phyloP scores from a whole-genome alignment of 2,888 invertebrate species.

The Lepeophtheirus nordmannii region DNA sequence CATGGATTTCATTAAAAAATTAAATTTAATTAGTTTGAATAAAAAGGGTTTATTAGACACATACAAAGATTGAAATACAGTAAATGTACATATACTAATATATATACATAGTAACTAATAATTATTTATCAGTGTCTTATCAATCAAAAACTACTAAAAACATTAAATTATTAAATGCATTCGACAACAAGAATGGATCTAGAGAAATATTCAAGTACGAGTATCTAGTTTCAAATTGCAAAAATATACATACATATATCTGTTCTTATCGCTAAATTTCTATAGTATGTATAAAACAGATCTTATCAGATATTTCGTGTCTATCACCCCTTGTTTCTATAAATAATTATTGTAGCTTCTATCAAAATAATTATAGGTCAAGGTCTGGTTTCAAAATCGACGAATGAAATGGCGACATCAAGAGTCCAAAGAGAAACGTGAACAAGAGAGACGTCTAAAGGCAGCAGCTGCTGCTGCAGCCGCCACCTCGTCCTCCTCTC shows the following conservation, averaged over 20 bases:
- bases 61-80: too few relatives aligned
- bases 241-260: not conserved
- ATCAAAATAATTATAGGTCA: slow-evolving; percentile 48
- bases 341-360: not conserved
- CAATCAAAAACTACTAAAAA: not conserved
- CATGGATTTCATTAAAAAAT: too few relatives aligned
- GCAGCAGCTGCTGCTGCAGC: not conserved
- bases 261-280: not conserved
- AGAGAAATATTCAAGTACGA: not conserved
- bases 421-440: slow-evolving; percentile 16
- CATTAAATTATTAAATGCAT: not conserved
- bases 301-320: not conserved
- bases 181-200: not conserved
- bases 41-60: too few relatives aligned
- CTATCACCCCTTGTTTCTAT: not conserved
- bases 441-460: slow-evolving; percentile 10
- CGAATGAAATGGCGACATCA: slow-evolving; percentile 72
- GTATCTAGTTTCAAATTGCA: slow-evolving; percentile 2
- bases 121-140: not conserved
- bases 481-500: not conserved
- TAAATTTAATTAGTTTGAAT: too few relatives aligned
- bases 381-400: slow-evolving; percentile 84
- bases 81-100: too few relatives aligned
- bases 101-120: not conserved
- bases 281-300: not conserved